These are phyloP conservation scores for Peromyscus attwateri DNA, from an alignment of 2,797 vertebrate species.

Conservation along the genomic window DNA sequence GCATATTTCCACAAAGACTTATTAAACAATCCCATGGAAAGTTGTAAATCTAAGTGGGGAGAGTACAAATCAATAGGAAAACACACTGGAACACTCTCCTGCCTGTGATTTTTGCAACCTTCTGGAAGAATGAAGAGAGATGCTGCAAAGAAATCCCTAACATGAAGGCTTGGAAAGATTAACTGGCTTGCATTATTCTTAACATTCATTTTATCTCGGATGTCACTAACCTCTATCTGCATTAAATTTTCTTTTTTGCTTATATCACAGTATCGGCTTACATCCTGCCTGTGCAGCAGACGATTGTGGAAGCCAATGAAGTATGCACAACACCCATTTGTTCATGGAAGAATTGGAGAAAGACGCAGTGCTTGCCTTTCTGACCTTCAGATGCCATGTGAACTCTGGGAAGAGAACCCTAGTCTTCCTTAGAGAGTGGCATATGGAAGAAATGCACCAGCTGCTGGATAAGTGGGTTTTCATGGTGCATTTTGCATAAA, in stretches of 20 bases:
- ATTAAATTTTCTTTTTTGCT: conserved; percentile 45
- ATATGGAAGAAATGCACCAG: neutral
- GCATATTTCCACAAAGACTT: conserved; percentile 64
- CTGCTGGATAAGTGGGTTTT: neutral
- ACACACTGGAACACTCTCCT: conserved; percentile 57
- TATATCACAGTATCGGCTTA: neutral
- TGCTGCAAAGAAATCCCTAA: conserved; percentile 49
- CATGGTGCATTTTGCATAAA: neutral
- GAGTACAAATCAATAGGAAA: conserved; percentile 74
- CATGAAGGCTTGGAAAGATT: conserved; percentile 25
- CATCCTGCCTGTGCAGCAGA: neutral
- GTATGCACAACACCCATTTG: neutral
- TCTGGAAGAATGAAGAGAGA: conserved; percentile 61
- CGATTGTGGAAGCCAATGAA: conserved; percentile 22
- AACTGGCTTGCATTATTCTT: conserved; percentile 41
- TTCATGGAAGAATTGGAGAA: neutral
- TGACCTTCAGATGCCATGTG: neutral
- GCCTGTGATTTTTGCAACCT: conserved; percentile 52
- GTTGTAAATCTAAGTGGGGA: conserved; percentile 68
- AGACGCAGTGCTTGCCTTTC: neutral
- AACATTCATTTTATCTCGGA: conserved; percentile 35
- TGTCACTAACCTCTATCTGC: conserved; percentile 20
- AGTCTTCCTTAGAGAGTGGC: neutral
- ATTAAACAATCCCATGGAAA: conserved; percentile 68
- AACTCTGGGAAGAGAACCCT: neutral